Base-by-base conservation (phyloP, 2,888 invertebrate species). In the Zelleria hepariella region DNA sequence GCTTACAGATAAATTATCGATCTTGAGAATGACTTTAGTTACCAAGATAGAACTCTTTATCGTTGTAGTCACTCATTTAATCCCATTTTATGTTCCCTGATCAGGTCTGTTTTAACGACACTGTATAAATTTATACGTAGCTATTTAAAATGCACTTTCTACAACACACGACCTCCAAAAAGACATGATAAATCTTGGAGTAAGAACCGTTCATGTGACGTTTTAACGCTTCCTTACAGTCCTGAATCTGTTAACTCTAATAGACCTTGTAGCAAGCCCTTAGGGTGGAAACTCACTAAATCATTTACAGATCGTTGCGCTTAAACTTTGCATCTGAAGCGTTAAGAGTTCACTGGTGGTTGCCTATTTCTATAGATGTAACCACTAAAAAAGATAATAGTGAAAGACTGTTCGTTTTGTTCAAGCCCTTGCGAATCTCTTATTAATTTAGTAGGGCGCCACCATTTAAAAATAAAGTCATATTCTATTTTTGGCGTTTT, bases 141-240 rank as follows among this genome's bases (percentile, higher is more conserved):
- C 56, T 56, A 56, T 56, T 42, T 56, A 56, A 24, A 56, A 56
- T 27, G 18, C 58, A 51, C 48, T 58, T 42, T 57, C 42, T 25
- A 26, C 26, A 18, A 8, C 24, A 58, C 49, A 49, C 25, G 25
- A 20, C 42, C 2, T 5, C 18, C 21, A 52, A 21, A 58, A 58
- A 27, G 51, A 27, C n/a, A 23, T 48, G 32, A 15, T 59, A 59
- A 54, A 59, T 59, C 59, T 59, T 23, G 7, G 6, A 27, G 32
- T 27, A 47, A 48, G 20, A 26, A 42, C 18, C 55, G 32, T 58
- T 23, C 32, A 15, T 23, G 49, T 52, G 59, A 59, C 59, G 47
- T 52, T 42, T 58, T 58, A 49, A 58, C 58, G 58, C 51, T 58
- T 58, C 58, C 58, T 25, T 58, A 52, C 52, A 32, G 32, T 58